These are phyloP conservation scores for human DNA, from an alignment of 2,113 vertebrate species.

Conservation along the genomic window GRCh38 chr6:90217501-90218000, in stretches of 20 bases:
- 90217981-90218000: slow-evolving; percentile 48
- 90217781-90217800: slow-evolving; percentile 56
- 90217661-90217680: not conserved
- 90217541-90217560: not conserved
- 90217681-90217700: not conserved
- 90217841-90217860: not conserved
- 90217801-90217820: slow-evolving; percentile 35
- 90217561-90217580: not conserved
- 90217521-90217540: slow-evolving; percentile 5
- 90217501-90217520: not conserved
- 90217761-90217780: slow-evolving; percentile 39
- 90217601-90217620: not conserved
- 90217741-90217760: slow-evolving; percentile 43
- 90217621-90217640: slow-evolving; percentile 19
- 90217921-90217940: slow-evolving; percentile 25
- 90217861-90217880: slow-evolving; percentile 49
- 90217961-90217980: slow-evolving; percentile 60
- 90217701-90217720: not conserved
- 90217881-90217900: slow-evolving; percentile 24
- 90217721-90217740: slow-evolving; percentile 64
- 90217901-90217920: slow-evolving; percentile 53
- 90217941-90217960: slow-evolving; percentile 14
- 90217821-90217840: not conserved
- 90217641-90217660: slow-evolving; percentile 17
- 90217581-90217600: not conserved